Base-by-base conservation (phyloP, 53 echinoderm and acorn worm species). In the Astropecten irregularis region DNA sequence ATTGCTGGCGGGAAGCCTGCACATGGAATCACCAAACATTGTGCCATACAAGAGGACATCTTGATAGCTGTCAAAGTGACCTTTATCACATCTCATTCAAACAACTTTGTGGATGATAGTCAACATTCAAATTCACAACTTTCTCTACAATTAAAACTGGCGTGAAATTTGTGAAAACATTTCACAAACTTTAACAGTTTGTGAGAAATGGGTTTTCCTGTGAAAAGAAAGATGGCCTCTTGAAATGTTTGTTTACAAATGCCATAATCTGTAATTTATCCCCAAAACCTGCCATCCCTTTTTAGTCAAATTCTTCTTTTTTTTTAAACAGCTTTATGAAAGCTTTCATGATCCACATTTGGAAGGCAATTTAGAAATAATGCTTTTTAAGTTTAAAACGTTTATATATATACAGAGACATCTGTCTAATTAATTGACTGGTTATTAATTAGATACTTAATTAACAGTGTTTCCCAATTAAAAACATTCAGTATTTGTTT, bases 291-390 rank as follows among this genome's bases (percentile, higher is more conserved):
- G 55, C 55, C 55, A 54, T 19, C 11, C 4, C n/a, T 54, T 14
- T 19, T 54, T 54, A n/a, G n/a, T n/a, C n/a, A n/a, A 76, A n/a
- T 29, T 31, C n/a, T 22, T 30, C 47, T 31, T 28, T 55, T 37
- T 56, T n/a, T 54, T 74, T 71, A 35, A 36, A 3, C 19, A 22
- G 4, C 25, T 40, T 14, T 26, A 0, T 54, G 57, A 16, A 55
- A n/a, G n/a, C n/a, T n/a, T n/a, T n/a, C n/a, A n/a, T n/a, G n/a
- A 76, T 39, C 76, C 76, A 57, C 40, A 60, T 79, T 25, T 79
- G 79, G 60, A 79, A 79, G 79, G 79, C 79, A 79, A 47, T 79
- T 60, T 19, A n/a, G n/a, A 50, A 71, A 33, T 42, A 49, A 71
- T 71, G 71, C 19, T 34, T 49, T 15, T 31, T 33, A 28, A 9